These are phyloP conservation scores for Athripsodes cinereus DNA, from an alignment of 2,888 invertebrate species.

Conservation along the genomic window DNA sequence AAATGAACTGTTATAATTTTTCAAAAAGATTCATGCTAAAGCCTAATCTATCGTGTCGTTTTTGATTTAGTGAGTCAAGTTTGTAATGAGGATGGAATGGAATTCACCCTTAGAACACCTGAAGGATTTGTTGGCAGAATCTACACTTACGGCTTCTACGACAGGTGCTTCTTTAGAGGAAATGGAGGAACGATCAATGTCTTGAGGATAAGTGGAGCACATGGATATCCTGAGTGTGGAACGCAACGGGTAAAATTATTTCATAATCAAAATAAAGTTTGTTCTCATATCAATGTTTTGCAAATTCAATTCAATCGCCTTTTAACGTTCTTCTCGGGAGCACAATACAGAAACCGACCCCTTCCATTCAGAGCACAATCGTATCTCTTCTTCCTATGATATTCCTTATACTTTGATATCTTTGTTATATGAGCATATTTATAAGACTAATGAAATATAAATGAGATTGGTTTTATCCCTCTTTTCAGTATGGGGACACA, in stretches of 20 bases:
- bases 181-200: constrained; percentile 81
- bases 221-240: constrained; percentile 91
- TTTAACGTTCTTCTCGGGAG: too few species aligned
- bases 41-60: too few species aligned
- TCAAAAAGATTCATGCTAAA: too few species aligned
- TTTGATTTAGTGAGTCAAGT: constrained; percentile 75
- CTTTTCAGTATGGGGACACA: constrained; percentile 80
- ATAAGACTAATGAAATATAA: too few species aligned
- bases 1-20: too few species aligned
- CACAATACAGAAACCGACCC: too few species aligned
- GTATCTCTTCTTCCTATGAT: neutral
- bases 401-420: too few species aligned
- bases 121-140: constrained; percentile 87
- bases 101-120: constrained; percentile 80
- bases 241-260: constrained; percentile 63
- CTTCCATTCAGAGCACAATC: neutral
- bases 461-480: too few species aligned
- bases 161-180: constrained; percentile 85
- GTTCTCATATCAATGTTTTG: too few species aligned
- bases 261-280: too few species aligned
- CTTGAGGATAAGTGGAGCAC: constrained; percentile 78
- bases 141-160: constrained; percentile 88
- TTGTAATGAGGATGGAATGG: constrained; percentile 92
- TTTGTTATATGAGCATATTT: neutral
- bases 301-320: too few species aligned